Conservation (phyloP, 2,113 vertebrate species). For the Oreochromis niloticus region DNA sequence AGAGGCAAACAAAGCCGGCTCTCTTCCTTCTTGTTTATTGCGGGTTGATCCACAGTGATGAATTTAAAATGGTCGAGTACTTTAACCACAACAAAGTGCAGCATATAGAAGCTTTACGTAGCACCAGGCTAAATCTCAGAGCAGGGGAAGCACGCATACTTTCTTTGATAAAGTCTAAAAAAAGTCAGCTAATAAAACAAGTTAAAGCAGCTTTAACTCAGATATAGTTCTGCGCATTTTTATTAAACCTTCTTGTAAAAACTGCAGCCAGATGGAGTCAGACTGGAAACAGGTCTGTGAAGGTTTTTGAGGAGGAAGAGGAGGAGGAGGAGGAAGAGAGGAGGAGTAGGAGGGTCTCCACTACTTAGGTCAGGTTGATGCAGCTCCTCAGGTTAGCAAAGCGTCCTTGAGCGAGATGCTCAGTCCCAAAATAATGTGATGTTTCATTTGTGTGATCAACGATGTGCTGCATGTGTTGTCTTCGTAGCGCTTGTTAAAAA, state of each 20-base stretch:
- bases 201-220: not conserved
- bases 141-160: rapidly evolving
- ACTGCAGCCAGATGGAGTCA: not conserved
- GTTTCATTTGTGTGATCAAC: not conserved
- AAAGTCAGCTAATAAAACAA: not conserved
- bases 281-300: not conserved
- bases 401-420: not conserved
- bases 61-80: rapidly evolving
- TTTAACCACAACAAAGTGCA: not conserved
- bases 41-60: not conserved
- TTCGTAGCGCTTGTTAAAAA: no score
- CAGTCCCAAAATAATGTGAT: not conserved
- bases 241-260: rapidly evolving
- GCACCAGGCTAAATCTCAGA: not conserved
- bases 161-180: not conserved
- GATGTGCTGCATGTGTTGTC: rapidly evolving
- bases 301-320: rapidly evolving
- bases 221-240: not conserved
- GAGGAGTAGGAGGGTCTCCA: not conserved
- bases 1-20: rapidly evolving
- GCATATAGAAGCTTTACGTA: rapidly evolving
- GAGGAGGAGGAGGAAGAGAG: not conserved
- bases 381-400: not conserved
- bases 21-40: not conserved
- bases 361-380: rapidly evolving